These are phyloP conservation scores for Drosophila melanogaster DNA, from an alignment of 1,140 invertebrate genomes.

Conservation along the genomic window DNA sequence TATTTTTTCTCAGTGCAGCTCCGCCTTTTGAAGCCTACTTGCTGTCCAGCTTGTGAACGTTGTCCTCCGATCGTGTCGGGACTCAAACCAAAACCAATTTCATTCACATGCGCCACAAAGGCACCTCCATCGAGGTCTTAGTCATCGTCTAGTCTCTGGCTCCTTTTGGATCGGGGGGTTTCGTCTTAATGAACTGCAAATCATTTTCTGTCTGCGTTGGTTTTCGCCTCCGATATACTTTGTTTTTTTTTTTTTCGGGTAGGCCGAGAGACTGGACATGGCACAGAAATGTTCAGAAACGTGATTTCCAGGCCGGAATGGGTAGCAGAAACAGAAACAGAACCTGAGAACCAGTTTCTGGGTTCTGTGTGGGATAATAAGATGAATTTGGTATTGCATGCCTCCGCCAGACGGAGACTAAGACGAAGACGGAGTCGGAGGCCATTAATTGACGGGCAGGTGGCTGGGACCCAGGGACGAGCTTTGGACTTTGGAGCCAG, in stretches of 20 bases:
- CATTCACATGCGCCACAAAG: constrained; percentile 35
- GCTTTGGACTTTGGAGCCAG: constrained; percentile 38
- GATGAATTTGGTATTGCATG: constrained; percentile 70
- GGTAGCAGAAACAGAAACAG: constrained; percentile 34
- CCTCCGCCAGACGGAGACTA: constrained; percentile 28
- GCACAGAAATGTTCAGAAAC: constrained; percentile 42
- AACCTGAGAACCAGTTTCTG: constrained; percentile 45
- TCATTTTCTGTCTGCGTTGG: constrained; percentile 73
- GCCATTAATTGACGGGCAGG: constrained; percentile 62
- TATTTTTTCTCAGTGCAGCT: constrained; percentile 1
- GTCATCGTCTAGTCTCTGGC: constrained; percentile 61
- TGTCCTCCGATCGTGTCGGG: constrained; percentile 18
- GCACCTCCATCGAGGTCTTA: constrained; percentile 39
- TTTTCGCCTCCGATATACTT: constrained; percentile 27
- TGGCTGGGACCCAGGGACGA: constrained; percentile 20
- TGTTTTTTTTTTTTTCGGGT: constrained; percentile 14
- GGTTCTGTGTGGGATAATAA: constrained; percentile 70
- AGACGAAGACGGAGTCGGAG: constrained; percentile 4
- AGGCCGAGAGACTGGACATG: constrained; percentile 35
- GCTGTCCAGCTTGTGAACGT: constrained; percentile 33
- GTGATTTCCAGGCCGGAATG: constrained; percentile 40
- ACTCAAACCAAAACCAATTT: constrained; percentile 56
- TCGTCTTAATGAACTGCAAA: constrained; percentile 78
- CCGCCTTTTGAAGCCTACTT: constrained; percentile 19
- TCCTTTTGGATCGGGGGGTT: constrained; percentile 38